These are phyloP conservation scores for Xyliphius kryptos DNA, from an alignment of 2,113 vertebrate genomes.

Conservation along the genomic window DNA sequence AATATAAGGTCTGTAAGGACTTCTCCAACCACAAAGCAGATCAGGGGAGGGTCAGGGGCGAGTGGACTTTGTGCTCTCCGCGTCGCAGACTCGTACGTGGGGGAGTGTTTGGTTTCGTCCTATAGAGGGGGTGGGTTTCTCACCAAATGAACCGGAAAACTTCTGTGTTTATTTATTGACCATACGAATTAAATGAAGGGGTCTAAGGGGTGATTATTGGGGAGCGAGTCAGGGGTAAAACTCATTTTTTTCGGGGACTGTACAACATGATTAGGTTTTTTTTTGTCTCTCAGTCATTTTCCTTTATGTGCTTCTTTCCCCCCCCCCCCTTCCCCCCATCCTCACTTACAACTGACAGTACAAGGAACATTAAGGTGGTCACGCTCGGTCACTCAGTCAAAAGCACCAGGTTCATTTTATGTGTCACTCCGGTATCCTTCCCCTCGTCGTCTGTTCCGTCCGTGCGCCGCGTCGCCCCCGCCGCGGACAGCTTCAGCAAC, in stretches of 20 bases:
- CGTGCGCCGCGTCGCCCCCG: too few relatives aligned
- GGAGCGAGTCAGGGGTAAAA: background rate
- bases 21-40: background rate
- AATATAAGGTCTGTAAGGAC: slow-evolving; percentile 72
- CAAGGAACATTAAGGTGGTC: background rate
- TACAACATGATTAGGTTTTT: too few relatives aligned
- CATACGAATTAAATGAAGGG: too few relatives aligned
- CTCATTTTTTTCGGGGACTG: background rate
- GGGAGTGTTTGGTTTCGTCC: background rate
- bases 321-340: background rate
- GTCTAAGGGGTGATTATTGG: too few relatives aligned
- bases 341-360: background rate
- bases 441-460: too few relatives aligned
- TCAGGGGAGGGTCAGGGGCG: background rate
- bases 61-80: slow-evolving; percentile 1
- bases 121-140: too few relatives aligned
- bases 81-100: background rate
- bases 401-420: slow-evolving; percentile 5
- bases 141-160: too few relatives aligned
- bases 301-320: slow-evolving; percentile 27
- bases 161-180: too few relatives aligned
- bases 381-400: slow-evolving; percentile 19
- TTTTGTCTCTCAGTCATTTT: too few relatives aligned
- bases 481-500: background rate
- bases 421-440: too few relatives aligned